These are phyloP conservation scores for Xyliphius kryptos DNA, from an alignment of 2,113 vertebrate genomes.

Conservation along the genomic window DNA sequence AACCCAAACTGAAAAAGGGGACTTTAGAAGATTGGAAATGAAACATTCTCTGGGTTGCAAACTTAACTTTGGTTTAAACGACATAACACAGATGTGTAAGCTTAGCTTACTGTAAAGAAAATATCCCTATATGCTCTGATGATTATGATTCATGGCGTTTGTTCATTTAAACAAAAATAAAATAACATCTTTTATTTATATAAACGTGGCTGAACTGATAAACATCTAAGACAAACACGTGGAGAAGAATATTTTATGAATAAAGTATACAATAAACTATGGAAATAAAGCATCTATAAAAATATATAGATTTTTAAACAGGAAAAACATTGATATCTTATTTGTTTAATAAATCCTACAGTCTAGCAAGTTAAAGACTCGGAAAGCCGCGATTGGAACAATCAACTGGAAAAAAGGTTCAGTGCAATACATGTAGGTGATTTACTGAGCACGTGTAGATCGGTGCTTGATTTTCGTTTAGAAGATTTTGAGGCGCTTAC, in stretches of 20 bases:
- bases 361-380: slow-evolving; percentile 51
- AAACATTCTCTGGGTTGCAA: too few species aligned
- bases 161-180: too few species aligned
- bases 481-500: slow-evolving; percentile 74
- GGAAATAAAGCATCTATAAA: slow-evolving; percentile 74
- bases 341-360: slow-evolving; percentile 48
- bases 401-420: slow-evolving; percentile 66
- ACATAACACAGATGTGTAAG: slow-evolving; percentile 57
- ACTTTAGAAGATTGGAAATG: slow-evolving; percentile 46
- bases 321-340: slow-evolving; percentile 47
- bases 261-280: slow-evolving; percentile 69
- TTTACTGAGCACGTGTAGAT: slow-evolving; percentile 39
- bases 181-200: slow-evolving; percentile 45
- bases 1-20: too few species aligned
- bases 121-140: too few species aligned
- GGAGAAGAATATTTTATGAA: slow-evolving; percentile 54
- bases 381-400: slow-evolving; percentile 63
- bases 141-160: too few species aligned
- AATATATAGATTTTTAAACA: slow-evolving; percentile 71
- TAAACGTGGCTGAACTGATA: slow-evolving; percentile 52
- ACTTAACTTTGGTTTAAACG: slow-evolving; percentile 74
- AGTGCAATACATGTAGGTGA: slow-evolving; percentile 68
- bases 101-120: slow-evolving; percentile 60
- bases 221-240: slow-evolving; percentile 50
- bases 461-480: too few species aligned